Evolutionary conservation across 2,888 invertebrate species (phyloP).

Genomic region (Drosophila siamana): DNA sequence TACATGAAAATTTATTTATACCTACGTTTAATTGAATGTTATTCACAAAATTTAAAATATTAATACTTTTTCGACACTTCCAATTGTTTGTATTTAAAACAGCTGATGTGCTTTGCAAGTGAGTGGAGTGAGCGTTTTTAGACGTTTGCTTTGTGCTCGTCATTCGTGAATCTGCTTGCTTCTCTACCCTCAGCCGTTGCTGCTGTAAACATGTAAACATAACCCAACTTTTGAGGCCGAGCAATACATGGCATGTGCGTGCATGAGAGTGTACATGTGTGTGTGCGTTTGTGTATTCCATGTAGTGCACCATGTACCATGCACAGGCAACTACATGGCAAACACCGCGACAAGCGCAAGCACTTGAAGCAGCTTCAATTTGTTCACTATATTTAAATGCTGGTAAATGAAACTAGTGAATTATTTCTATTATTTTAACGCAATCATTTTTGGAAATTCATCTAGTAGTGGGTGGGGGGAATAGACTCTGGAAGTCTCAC

Average conservation of each 20-base stretch:
- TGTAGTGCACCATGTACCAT: conserved; percentile 68
- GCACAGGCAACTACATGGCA: conserved; percentile 55
- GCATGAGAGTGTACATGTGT: conserved; percentile 17
- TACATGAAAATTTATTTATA: background rate
- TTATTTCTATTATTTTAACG: background rate
- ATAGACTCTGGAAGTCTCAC: conserved; percentile 53
- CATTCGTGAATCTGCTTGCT: conserved; percentile 45
- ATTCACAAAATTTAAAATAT: background rate
- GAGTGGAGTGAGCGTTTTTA: conserved; percentile 30
- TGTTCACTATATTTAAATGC: background rate
- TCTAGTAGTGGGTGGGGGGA: background rate
- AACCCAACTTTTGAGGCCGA: conserved; percentile 59
- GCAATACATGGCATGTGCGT: conserved; percentile 59
- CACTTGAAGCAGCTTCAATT: conserved; percentile 3
- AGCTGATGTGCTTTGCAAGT: conserved; percentile 3
- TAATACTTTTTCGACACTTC: too few species aligned
- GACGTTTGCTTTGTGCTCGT: conserved; percentile 44
- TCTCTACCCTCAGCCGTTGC: conserved; percentile 26
- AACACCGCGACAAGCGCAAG: conserved; percentile 18
- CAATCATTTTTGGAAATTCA: background rate
- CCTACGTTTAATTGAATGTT: background rate
- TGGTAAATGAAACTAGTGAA: background rate
- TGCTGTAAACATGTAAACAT: conserved; percentile 58
- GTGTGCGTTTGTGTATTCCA: conserved; percentile 37
- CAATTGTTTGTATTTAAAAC: background rate